phyloP scores from a whole-genome alignment of 1,140 invertebrate species.

The Microplitis demolitor region DNA sequence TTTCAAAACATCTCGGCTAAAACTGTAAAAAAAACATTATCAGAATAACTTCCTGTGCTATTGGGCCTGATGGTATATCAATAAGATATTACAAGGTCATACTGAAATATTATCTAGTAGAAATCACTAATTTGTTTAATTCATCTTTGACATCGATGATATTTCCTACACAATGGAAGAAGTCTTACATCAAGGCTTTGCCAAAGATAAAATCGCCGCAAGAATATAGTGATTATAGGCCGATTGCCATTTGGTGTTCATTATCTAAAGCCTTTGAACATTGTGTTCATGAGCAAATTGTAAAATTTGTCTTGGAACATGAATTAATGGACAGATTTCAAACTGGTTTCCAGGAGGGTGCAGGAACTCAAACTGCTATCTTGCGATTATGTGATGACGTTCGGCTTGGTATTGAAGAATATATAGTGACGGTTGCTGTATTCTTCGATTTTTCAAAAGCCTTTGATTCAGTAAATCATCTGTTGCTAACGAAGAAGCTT shows the following conservation, averaged over 20 bases:
- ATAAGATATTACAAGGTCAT: no score
- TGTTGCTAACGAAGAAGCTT: conserved; percentile 23
- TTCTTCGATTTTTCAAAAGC: conserved; percentile 28
- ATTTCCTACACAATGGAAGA: background rate
- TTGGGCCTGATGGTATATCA: background rate
- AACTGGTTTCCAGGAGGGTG: background rate
- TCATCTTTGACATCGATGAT: background rate
- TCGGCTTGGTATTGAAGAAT: background rate
- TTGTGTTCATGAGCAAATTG: background rate
- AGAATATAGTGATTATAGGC: no score
- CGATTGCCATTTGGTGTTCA: no score
- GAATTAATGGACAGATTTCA: background rate
- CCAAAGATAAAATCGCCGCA: no score
- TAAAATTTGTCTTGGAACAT: background rate
- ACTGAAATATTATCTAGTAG: no score
- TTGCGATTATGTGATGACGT: no score
- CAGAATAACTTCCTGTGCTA: background rate
- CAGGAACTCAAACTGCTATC: conserved; percentile 12
- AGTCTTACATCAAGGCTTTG: background rate
- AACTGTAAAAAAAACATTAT: background rate
- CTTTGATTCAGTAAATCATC: conserved; percentile 27
- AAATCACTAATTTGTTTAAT: no score
- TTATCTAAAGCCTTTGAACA: background rate
- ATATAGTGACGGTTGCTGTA: conserved; percentile 11
- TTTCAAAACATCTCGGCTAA: background rate